These are phyloP conservation scores for Chelonia mydas DNA, from an alignment of 2,797 vertebrate genomes.

Conservation along the genomic window DNA sequence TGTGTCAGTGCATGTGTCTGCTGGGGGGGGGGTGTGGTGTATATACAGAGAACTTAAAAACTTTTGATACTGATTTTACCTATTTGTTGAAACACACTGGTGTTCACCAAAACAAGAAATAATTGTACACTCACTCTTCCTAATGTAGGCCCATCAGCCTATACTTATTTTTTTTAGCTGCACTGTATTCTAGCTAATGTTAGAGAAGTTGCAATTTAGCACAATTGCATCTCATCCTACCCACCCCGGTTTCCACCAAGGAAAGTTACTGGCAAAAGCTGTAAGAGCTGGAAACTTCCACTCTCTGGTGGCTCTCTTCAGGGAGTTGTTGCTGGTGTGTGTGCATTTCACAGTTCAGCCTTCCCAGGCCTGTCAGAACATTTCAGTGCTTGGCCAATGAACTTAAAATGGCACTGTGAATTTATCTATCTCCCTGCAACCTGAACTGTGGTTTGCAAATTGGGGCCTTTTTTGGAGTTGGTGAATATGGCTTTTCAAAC, in stretches of 20 bases:
- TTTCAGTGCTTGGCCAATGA: accelerated
- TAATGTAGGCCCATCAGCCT: accelerated
- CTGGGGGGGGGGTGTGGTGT: background rate
- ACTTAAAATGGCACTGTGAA: background rate
- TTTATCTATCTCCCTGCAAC: accelerated
- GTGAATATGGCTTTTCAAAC: background rate
- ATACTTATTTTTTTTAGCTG: accelerated
- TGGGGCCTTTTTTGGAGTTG: background rate
- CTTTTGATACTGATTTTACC: accelerated
- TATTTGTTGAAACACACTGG: accelerated
- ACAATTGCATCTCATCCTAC: accelerated
- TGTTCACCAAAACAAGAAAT: accelerated
- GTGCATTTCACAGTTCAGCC: background rate
- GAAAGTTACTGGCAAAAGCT: background rate
- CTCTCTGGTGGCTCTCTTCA: accelerated
- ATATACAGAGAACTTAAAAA: background rate
- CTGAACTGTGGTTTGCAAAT: background rate
- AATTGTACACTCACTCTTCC: accelerated
- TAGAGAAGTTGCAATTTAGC: background rate
- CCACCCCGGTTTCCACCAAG: accelerated
- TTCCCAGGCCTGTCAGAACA: accelerated
- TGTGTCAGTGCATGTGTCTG: background rate
- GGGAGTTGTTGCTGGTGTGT: background rate
- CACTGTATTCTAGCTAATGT: accelerated
- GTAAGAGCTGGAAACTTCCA: background rate